These are phyloP conservation scores for Leptonema lineaticorne DNA, from an alignment of 1,140 invertebrate species.

Conservation along the genomic window DNA sequence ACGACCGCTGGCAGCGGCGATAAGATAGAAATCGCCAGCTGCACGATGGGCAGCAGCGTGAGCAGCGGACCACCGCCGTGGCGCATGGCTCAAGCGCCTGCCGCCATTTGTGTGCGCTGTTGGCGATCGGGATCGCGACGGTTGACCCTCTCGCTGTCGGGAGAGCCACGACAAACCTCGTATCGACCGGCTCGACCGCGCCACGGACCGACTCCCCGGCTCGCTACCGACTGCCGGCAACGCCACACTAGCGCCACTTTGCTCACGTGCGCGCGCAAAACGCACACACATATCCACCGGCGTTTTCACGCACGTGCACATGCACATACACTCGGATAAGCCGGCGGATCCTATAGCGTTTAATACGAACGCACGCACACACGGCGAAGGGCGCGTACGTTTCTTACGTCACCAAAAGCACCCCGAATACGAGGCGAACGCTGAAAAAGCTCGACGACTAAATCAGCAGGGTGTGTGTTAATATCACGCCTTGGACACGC, in stretches of 20 bases:
- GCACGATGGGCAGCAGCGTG: conserved; percentile 27
- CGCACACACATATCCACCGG: too few species aligned
- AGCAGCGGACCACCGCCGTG: conserved; percentile 7
- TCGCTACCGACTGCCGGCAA: conserved; percentile 18
- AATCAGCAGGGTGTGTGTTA: too few species aligned
- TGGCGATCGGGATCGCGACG: neutral
- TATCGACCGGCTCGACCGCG: conserved; percentile 9
- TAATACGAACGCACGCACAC: too few species aligned
- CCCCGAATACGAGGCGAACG: too few species aligned
- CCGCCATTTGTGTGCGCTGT: neutral
- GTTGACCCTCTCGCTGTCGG: conserved; percentile 4
- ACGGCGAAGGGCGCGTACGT: too few species aligned
- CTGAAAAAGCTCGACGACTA: too few species aligned
- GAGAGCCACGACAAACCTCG: conserved; percentile 8
- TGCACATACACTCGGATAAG: too few species aligned
- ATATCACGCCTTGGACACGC: too few species aligned
- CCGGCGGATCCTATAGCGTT: too few species aligned
- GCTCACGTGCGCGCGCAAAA: neutral
- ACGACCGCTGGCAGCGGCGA: conserved; percentile 19
- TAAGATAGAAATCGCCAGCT: conserved; percentile 30
- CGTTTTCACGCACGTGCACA: too few species aligned
- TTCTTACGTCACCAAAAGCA: too few species aligned
- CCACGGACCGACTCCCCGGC: conserved; percentile 20
- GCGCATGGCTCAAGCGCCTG: conserved; percentile 20
- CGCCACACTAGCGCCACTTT: neutral